Evolutionary conservation across 1,140 invertebrate genomes (phyloP).

Genomic region (Drosophila pruinosa): DNA sequence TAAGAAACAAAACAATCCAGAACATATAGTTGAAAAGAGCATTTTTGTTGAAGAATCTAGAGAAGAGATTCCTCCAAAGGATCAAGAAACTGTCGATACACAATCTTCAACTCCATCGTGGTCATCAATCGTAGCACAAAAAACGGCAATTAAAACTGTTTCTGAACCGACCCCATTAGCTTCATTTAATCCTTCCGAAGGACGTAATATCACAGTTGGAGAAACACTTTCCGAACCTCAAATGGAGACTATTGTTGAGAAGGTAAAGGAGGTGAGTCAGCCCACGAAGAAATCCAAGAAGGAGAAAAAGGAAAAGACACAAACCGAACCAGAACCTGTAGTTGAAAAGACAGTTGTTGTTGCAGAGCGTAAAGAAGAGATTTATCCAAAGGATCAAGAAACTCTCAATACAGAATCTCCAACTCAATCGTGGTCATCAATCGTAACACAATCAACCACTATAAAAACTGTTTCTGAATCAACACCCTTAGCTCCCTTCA

Average conservation of each 20-base stretch:
- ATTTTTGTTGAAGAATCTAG: background rate
- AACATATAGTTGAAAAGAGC: background rate
- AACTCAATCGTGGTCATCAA: conserved; percentile 32
- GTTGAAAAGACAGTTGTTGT: background rate
- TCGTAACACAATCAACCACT: conserved; percentile 8
- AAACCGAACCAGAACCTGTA: background rate
- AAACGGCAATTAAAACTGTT: background rate
- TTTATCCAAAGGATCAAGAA: background rate
- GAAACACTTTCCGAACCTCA: background rate
- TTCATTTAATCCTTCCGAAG: background rate
- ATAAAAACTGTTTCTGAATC: background rate
- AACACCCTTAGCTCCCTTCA: background rate
- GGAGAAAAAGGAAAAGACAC: background rate
- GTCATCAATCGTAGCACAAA: conserved; percentile 1
- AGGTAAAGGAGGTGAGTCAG: background rate
- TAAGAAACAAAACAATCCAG: background rate
- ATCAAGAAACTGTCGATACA: background rate
- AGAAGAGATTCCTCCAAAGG: background rate
- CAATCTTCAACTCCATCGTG: background rate
- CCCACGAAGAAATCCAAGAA: background rate
- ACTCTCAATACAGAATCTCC: background rate
- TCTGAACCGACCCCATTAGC: background rate
- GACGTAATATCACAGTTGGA: conserved; percentile 9
- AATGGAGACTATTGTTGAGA: background rate
- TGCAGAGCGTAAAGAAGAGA: background rate